A percentile compares a stretch with the other conserved stretches of the same genome.
Evolutionary conservation across 2,888 invertebrate species (phyloP).

Genomic region (Escarpia spicata): DNA sequence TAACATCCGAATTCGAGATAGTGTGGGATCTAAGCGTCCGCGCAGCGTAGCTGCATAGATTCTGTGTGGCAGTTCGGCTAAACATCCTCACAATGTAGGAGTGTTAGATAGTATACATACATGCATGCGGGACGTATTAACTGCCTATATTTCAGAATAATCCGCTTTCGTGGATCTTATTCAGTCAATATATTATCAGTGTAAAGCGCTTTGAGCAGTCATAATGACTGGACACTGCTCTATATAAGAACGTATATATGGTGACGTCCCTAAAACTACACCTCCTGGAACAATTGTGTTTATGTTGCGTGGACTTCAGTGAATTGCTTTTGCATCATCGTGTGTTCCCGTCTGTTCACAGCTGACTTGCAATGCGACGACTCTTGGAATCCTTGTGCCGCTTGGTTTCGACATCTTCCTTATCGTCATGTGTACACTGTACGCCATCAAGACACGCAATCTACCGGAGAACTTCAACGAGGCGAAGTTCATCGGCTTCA

Average conservation of each 20-base stretch:
- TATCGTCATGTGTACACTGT: conserved; percentile 87
- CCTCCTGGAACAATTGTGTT: not conserved
- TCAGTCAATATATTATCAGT: not conserved
- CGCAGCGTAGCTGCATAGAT: no score
- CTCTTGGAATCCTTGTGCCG: conserved; percentile 78
- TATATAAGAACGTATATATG: no score
- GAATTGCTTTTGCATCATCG: not conserved
- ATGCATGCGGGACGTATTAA: no score
- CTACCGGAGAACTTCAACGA: conserved; percentile 98
- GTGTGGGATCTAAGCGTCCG: no score
- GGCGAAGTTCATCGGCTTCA: conserved; percentile 82
- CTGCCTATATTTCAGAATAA: not conserved
- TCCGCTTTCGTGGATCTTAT: not conserved
- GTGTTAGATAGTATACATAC: no score
- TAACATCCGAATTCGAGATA: no score
- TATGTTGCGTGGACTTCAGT: not conserved
- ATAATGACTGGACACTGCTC: no score
- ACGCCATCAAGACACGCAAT: conserved; percentile 82
- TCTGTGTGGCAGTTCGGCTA: no score
- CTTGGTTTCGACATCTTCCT: conserved; percentile 78
- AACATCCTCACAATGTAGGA: no score
- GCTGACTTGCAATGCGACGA: conserved; percentile 74
- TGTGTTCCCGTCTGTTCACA: conserved; percentile 49
- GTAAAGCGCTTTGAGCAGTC: no score
- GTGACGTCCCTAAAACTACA: no score